A percentile compares a stretch with the other conserved stretches of the same genome.
Conservation (phyloP, 2,888 invertebrate genomes). For the Mimumesa dahlbomi region DNA sequence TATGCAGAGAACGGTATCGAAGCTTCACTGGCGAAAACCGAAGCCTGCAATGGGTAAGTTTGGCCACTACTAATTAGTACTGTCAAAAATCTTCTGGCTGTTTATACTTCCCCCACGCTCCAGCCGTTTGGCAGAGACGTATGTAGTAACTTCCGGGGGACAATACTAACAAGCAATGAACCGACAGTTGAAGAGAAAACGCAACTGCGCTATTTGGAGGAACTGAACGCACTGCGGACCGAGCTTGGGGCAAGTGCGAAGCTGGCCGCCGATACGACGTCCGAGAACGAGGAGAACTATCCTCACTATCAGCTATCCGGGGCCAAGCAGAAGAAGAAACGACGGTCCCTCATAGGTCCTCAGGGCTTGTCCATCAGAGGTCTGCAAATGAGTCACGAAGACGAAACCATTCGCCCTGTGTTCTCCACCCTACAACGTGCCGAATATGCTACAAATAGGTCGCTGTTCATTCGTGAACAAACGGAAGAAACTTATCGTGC, state of each 20-base stretch:
- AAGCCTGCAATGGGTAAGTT: slow-evolving; percentile 81
- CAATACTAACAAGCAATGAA: slow-evolving; percentile 61
- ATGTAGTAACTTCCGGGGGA: slow-evolving; percentile 53
- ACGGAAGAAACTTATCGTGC: slow-evolving; percentile 86
- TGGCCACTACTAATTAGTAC: slow-evolving; percentile 22
- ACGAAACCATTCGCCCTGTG: slow-evolving; percentile 75
- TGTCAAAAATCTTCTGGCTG: slow-evolving; percentile 42
- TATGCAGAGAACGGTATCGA: slow-evolving; percentile 80
- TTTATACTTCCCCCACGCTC: slow-evolving; percentile 51
- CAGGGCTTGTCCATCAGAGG: slow-evolving; percentile 70
- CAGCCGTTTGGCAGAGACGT: slow-evolving; percentile 61
- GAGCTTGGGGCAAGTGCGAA: slow-evolving; percentile 72
- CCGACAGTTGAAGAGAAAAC: slow-evolving; percentile 76
- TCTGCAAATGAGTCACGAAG: slow-evolving; percentile 70
- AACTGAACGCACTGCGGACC: slow-evolving; percentile 73
- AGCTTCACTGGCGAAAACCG: slow-evolving; percentile 76
- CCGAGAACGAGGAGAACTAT: slow-evolving; percentile 78
- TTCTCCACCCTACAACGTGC: slow-evolving; percentile 76
- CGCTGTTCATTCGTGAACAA: slow-evolving; percentile 81
- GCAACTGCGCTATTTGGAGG: slow-evolving; percentile 75
- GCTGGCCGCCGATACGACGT: slow-evolving; percentile 72
- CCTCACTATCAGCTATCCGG: slow-evolving; percentile 68
- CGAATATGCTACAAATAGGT: slow-evolving; percentile 72
- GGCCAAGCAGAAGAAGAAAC: slow-evolving; percentile 71
- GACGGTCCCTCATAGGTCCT: slow-evolving; percentile 59